Evolutionary conservation across 1,140 invertebrate species (phyloP).

Genomic region (Caerostris darwini): DNA sequence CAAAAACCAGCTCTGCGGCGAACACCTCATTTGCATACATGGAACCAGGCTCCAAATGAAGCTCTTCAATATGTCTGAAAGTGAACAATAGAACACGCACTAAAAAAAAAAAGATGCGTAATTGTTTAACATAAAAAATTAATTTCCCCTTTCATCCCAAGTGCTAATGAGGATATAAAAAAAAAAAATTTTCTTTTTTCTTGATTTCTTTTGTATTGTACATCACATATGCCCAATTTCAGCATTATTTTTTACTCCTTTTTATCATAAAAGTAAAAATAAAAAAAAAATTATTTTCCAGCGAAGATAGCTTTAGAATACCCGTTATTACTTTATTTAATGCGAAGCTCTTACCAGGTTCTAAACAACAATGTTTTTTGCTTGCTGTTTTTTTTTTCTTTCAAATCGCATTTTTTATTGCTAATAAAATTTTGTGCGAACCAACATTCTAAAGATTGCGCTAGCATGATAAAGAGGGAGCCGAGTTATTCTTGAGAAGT

Average conservation of each 20-base stretch:
- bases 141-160: slow-evolving; percentile 24
- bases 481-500: background rate
- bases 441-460: background rate
- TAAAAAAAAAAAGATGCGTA: too few relatives aligned
- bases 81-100: background rate
- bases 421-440: background rate
- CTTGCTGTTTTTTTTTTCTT: background rate
- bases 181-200: background rate
- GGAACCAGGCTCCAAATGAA: background rate
- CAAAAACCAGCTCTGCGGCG: background rate
- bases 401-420: background rate
- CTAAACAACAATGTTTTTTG: slow-evolving; percentile 8
- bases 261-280: background rate
- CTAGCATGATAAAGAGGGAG: background rate
- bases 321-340: slow-evolving; percentile 8
- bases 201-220: background rate
- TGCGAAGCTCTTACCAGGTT: background rate
- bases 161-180: slow-evolving; percentile 19
- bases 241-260: background rate
- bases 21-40: background rate
- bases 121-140: slow-evolving; percentile 40
- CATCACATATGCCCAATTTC: background rate
- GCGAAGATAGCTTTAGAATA: background rate
- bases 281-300: slow-evolving; percentile 11
- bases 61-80: background rate